Percentiles rank a stretch among this genome's conserved stretches.
Conservation (phyloP, 2,888 invertebrate genomes). For the Beris morrisii region DNA sequence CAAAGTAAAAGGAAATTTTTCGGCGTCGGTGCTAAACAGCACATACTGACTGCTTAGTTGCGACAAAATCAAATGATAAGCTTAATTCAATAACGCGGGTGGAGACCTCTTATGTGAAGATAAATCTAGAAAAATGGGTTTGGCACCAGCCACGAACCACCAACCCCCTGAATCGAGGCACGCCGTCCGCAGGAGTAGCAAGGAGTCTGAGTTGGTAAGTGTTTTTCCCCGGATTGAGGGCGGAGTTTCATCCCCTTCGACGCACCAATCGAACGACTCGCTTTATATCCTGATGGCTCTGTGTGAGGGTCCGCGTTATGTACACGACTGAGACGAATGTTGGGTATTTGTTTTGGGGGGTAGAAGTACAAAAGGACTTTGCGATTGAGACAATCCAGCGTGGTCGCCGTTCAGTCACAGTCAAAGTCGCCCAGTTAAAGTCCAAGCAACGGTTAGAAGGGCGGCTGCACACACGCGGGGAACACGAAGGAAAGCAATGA, state of each 20-base stretch:
- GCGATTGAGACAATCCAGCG: conserved; percentile 1
- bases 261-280: conserved; percentile 8
- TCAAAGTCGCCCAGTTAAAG: conserved; percentile 5
- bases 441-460: neutral
- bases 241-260: conserved; percentile 4
- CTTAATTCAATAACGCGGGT: conserved; percentile 43
- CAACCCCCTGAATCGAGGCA: neutral
- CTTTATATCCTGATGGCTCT: neutral
- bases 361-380: conserved; percentile 11
- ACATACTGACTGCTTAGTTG: conserved; percentile 40
- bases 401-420: conserved; percentile 17
- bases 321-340: neutral
- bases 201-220: neutral
- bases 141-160: neutral
- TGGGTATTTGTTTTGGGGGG: conserved; percentile 9
- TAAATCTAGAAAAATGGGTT: conserved; percentile 32
- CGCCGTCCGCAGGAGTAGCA: neutral
- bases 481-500: neutral
- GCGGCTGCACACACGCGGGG: conserved; percentile 11
- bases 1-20: conserved; percentile 36
- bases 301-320: neutral
- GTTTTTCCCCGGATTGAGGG: conserved; percentile 9
- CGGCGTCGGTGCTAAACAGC: conserved; percentile 28
- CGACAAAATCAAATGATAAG: conserved; percentile 43
- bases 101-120: conserved; percentile 39